Evolutionary conservation across 1,140 invertebrate species (phyloP).

Genomic region (Heliconius himera): DNA sequence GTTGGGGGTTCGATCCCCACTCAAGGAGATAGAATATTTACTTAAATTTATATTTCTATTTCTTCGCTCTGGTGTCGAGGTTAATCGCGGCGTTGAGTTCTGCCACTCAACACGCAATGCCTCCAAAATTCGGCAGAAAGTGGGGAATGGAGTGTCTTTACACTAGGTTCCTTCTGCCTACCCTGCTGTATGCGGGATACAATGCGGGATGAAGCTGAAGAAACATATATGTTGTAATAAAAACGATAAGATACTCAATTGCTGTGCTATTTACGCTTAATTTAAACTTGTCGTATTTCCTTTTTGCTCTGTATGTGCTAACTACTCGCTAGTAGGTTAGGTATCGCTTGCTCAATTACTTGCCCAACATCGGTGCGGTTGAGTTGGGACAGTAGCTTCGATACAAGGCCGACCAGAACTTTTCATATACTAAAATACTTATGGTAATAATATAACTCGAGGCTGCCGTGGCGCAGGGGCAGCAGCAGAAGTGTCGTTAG

Average conservation of each 20-base stretch:
- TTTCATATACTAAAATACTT: slow-evolving; percentile 12
- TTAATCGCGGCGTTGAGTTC: too few relatives aligned
- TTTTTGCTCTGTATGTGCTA: slow-evolving; percentile 5
- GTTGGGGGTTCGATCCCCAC: too few relatives aligned
- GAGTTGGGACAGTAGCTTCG: slow-evolving; percentile 18
- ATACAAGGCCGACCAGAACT: slow-evolving; percentile 22
- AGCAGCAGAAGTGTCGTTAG: not conserved
- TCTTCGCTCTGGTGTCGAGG: too few relatives aligned
- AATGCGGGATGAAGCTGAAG: too few relatives aligned
- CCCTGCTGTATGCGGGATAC: too few relatives aligned
- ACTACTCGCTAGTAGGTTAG: not conserved
- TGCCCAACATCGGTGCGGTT: slow-evolving; percentile 18
- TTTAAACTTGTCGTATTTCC: slow-evolving; percentile 8
- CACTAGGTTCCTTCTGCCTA: too few relatives aligned
- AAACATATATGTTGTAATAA: slow-evolving; percentile 8
- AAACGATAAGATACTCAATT: too few relatives aligned
- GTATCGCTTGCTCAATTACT: slow-evolving; percentile 16
- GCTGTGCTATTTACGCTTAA: not conserved
- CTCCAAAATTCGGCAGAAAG: too few relatives aligned
- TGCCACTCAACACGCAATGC: too few relatives aligned
- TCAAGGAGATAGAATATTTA: too few relatives aligned
- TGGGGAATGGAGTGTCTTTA: too few relatives aligned
- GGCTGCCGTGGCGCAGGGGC: not conserved
- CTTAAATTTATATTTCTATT: too few relatives aligned
- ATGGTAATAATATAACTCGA: not conserved